Evolutionary conservation across 2,113 vertebrate species (phyloP).

Genomic region (Zapornia atra): DNA sequence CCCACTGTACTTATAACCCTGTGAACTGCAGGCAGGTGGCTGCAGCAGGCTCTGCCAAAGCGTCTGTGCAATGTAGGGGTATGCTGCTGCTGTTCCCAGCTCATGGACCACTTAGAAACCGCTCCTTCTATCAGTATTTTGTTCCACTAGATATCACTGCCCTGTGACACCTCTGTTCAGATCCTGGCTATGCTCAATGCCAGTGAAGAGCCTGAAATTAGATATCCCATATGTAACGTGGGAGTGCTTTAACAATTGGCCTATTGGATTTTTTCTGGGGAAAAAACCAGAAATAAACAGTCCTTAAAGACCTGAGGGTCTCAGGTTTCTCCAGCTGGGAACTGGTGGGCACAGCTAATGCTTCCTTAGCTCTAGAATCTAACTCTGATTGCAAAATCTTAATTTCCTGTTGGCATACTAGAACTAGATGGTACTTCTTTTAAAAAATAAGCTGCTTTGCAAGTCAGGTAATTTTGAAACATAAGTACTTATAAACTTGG

Average conservation of each 20-base stretch:
- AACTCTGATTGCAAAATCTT: not conserved
- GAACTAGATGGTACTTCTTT: not conserved
- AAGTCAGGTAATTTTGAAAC: not conserved
- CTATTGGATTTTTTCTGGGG: not conserved
- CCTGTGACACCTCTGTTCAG: not conserved
- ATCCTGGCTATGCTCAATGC: not conserved
- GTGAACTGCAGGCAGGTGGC: not conserved
- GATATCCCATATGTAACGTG: not conserved
- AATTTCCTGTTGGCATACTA: not conserved
- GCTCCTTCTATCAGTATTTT: not conserved
- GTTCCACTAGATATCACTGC: not conserved
- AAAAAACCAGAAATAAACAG: not conserved
- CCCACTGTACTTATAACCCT: not conserved
- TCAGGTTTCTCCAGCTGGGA: not conserved
- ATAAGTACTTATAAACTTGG: not conserved
- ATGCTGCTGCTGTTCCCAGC: not conserved
- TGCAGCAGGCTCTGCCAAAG: not conserved
- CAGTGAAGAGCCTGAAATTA: not conserved
- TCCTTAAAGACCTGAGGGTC: not conserved
- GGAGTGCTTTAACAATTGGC: not conserved
- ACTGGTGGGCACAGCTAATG: not conserved
- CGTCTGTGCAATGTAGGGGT: not conserved
- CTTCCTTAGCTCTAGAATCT: not conserved
- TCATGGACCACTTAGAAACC: not conserved
- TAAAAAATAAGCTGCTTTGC: not conserved